phyloP scores from a whole-genome alignment of 2,113 vertebrate genomes.

The Etheostoma spectabile region DNA sequence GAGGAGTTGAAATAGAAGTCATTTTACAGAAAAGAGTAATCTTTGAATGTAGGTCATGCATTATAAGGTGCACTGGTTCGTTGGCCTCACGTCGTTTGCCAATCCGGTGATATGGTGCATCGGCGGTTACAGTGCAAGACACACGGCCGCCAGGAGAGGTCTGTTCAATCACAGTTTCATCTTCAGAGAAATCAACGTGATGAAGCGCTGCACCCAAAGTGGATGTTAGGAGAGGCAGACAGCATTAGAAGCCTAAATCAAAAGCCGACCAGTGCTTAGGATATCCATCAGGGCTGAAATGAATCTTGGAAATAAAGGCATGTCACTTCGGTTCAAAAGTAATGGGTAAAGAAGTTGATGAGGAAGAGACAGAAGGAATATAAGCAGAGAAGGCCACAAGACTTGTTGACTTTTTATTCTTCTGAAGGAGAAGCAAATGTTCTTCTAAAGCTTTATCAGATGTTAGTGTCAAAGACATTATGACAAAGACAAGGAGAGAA shows the following conservation, averaged over 20 bases:
- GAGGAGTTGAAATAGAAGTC: constrained; percentile 30
- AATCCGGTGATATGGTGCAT: constrained; percentile 23
- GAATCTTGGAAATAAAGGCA: constrained; percentile 56
- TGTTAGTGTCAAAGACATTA: neutral
- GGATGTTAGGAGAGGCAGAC: constrained; percentile 76
- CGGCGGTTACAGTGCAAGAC: constrained; percentile 16
- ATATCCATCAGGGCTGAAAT: constrained; percentile 73
- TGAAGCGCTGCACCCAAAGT: constrained; percentile 71
- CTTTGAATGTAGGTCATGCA: constrained; percentile 29
- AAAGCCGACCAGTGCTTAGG: constrained; percentile 68
- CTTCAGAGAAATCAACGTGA: constrained; percentile 80
- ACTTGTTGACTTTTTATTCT: constrained; percentile 38
- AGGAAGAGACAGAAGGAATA: constrained; percentile 37
- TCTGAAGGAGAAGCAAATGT: constrained; percentile 13
- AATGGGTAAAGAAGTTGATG: constrained; percentile 38
- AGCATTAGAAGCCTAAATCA: constrained; percentile 79
- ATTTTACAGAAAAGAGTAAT: constrained; percentile 51
- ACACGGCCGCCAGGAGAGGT: constrained; percentile 47
- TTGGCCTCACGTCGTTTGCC: constrained; percentile 20
- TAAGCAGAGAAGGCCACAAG: constrained; percentile 38
- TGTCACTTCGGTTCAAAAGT: constrained; percentile 44
- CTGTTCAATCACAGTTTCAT: constrained; percentile 77
- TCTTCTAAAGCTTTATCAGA: constrained; percentile 9
- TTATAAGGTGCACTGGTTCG: neutral
- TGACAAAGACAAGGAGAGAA: neutral